Conservation (phyloP, 2,888 invertebrate genomes). For the Cheilosia pagana region DNA sequence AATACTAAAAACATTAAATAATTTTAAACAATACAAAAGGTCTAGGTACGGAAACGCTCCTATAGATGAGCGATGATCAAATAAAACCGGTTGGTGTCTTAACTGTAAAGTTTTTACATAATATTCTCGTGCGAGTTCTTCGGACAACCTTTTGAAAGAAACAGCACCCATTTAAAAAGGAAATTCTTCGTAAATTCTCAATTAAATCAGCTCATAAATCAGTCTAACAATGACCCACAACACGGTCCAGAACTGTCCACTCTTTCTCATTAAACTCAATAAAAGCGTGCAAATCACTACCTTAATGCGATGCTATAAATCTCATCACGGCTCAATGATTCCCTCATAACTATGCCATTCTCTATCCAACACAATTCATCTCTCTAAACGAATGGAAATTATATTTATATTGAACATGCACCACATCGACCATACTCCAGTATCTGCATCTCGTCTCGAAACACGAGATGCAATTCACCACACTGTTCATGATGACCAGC, state of each 20-base stretch:
- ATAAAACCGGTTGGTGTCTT: too few species aligned
- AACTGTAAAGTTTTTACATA: too few species aligned
- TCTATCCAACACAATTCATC: conserved; percentile 20
- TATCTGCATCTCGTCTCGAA: conserved; percentile 21
- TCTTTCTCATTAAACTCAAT: not conserved
- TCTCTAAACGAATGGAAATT: conserved; percentile 29
- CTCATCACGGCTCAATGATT: conserved; percentile 13
- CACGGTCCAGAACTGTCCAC: not conserved
- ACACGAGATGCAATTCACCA: conserved; percentile 49
- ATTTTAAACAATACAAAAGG: too few species aligned
- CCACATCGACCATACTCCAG: not conserved
- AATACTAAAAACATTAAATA: too few species aligned
- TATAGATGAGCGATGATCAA: too few species aligned
- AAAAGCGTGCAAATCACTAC: conserved; percentile 9
- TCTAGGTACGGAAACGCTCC: too few species aligned
- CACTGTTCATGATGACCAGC: conserved; percentile 44
- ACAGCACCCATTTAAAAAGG: too few species aligned
- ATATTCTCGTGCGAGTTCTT: too few species aligned
- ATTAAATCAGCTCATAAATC: too few species aligned
- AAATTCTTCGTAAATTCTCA: too few species aligned
- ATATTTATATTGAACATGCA: conserved; percentile 28
- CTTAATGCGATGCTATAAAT: conserved; percentile 23
- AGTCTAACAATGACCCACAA: not conserved
- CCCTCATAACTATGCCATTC: conserved; percentile 23
- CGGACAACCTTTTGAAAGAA: too few species aligned